A percentile compares a stretch with the other conserved stretches of the same genome.
Conservation (phyloP, 1,140 invertebrate species). For the Euura saliciscinereae region DNA sequence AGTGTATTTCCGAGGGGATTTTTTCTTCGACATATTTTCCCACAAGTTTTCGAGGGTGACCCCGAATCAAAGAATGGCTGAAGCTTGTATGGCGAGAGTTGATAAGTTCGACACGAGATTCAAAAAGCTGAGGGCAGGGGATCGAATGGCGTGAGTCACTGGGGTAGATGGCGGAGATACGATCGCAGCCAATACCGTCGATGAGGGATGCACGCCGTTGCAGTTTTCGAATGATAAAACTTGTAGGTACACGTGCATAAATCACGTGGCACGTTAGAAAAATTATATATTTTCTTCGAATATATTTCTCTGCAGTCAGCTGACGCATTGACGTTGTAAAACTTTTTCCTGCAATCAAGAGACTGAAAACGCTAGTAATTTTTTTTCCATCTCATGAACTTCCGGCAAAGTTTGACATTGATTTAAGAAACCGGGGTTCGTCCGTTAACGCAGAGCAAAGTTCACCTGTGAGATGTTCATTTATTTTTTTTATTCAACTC, state of each 20-base stretch:
- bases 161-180: constrained; percentile 42
- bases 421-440: constrained; percentile 24
- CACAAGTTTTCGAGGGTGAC: not conserved
- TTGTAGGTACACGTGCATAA: no score
- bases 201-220: not conserved
- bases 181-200: constrained; percentile 19
- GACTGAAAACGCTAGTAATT: constrained; percentile 22
- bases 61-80: not conserved
- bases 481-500: no score
- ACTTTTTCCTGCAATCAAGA: constrained; percentile 19
- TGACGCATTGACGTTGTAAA: constrained; percentile 28
- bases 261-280: not conserved
- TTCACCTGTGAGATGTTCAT: constrained; percentile 1
- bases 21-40: not conserved
- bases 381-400: constrained; percentile 17
- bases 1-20: not conserved
- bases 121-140: constrained; percentile 35
- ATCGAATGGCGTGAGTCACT: constrained; percentile 33
- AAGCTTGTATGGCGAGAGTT: constrained; percentile 27
- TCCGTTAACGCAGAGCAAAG: constrained; percentile 20
- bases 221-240: no score
- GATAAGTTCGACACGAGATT: constrained; percentile 46
- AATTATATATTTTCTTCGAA: constrained; percentile 22
- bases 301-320: constrained; percentile 25
- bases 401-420: constrained; percentile 31